Evolutionary conservation across 2,888 invertebrate genomes (phyloP).

Genomic region (Venusia cambrica): DNA sequence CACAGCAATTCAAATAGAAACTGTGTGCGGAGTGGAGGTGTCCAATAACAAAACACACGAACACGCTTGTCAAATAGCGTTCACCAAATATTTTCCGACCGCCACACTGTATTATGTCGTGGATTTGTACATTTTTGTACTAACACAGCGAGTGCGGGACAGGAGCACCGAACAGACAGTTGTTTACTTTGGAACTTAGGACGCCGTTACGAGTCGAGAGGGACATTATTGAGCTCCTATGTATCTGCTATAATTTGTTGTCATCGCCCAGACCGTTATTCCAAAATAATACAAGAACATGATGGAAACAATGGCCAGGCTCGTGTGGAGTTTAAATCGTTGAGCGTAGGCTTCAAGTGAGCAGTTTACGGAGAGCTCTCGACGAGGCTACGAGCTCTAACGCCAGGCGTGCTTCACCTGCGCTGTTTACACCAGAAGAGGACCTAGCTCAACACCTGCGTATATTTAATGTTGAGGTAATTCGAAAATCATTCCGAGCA

Average conservation of each 20-base stretch:
- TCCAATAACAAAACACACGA: slow-evolving; percentile 75
- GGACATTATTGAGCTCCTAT: slow-evolving; percentile 22
- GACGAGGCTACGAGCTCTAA: slow-evolving; percentile 48
- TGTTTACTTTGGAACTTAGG: slow-evolving; percentile 65
- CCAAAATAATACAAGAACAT: slow-evolving; percentile 40
- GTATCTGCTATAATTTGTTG: slow-evolving; percentile 16
- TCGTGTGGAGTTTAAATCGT: slow-evolving; percentile 51
- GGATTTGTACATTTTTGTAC: slow-evolving; percentile 74
- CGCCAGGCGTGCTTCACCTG: slow-evolving; percentile 50
- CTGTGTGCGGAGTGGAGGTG: slow-evolving; percentile 68
- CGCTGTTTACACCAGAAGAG: slow-evolving; percentile 60
- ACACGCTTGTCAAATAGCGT: slow-evolving; percentile 74
- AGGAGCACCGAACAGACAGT: slow-evolving; percentile 52
- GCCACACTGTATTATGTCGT: slow-evolving; percentile 65
- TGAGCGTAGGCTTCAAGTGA: slow-evolving; percentile 57
- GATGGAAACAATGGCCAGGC: slow-evolving; percentile 47
- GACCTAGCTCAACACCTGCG: slow-evolving; percentile 51
- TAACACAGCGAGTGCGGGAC: slow-evolving; percentile 55
- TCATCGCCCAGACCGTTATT: slow-evolving; percentile 28
- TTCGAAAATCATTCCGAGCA: too few species aligned
- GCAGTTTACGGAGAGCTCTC: slow-evolving; percentile 64
- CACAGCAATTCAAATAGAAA: slow-evolving; percentile 66
- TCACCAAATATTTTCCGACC: slow-evolving; percentile 72
- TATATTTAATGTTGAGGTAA: too few species aligned
- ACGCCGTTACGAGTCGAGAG: slow-evolving; percentile 21